Conservation (phyloP, 2,888 invertebrate genomes). For the Drosophila suboccidentalis region DNA sequence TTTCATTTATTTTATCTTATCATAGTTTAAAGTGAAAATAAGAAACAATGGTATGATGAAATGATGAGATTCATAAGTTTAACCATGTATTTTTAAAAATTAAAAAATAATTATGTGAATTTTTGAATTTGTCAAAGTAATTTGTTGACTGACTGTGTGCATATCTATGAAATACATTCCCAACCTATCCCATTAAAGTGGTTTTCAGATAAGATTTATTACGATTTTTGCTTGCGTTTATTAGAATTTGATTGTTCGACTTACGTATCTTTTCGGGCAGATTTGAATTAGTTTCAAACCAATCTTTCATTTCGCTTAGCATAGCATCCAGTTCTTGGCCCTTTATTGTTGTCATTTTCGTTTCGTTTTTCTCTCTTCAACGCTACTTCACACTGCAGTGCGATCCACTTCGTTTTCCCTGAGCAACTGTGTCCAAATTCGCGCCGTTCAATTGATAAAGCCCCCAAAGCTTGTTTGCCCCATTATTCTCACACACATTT, state of each 20-base stretch:
- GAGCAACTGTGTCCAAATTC: conserved; percentile 41
- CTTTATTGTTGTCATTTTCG: conserved; percentile 16
- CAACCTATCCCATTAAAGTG: conserved; percentile 32
- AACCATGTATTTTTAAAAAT: not conserved
- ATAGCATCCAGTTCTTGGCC: conserved; percentile 46
- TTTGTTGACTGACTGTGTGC: not conserved
- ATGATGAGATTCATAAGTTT: no score
- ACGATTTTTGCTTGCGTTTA: not conserved
- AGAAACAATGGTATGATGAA: not conserved
- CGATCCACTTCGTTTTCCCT: conserved; percentile 34
- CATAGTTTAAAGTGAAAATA: not conserved
- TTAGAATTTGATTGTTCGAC: conserved; percentile 7
- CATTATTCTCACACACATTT: conserved; percentile 5
- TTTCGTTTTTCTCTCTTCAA: conserved; percentile 17
- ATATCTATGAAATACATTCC: conserved; percentile 1
- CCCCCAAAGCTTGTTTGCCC: conserved; percentile 43
- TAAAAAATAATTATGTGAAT: not conserved
- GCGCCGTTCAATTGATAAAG: conserved; percentile 70
- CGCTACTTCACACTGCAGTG: conserved; percentile 11
- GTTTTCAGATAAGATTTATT: conserved; percentile 1
- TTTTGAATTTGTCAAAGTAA: not conserved
- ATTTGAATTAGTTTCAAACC: conserved; percentile 75
- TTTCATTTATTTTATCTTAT: not conserved
- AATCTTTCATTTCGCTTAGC: conserved; percentile 60
- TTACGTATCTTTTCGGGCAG: conserved; percentile 77